Conservation (phyloP, 2,113 vertebrate species). For the Drymodes brunneopygia region DNA sequence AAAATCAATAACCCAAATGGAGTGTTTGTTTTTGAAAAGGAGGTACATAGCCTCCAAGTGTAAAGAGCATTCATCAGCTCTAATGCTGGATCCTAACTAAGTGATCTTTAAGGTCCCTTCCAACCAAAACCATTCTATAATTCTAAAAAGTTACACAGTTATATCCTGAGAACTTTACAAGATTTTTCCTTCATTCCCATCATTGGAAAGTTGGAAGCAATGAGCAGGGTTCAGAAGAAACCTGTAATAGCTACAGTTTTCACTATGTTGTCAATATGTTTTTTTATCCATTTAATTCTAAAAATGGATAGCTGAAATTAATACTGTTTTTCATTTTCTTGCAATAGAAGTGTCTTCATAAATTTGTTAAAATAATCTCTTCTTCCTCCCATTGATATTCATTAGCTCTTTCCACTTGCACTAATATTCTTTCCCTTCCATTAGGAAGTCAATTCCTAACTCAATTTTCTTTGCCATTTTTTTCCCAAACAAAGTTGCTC, state of each 20-base stretch:
- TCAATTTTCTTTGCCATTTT: neutral
- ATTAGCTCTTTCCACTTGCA: neutral
- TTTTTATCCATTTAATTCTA: neutral
- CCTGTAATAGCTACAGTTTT: neutral
- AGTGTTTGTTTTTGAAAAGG: neutral
- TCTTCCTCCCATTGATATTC: neutral
- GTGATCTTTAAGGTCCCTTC: neutral
- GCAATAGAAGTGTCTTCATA: neutral
- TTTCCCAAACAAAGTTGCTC: neutral
- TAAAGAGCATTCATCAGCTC: neutral
- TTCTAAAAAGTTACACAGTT: neutral
- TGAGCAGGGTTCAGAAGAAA: neutral
- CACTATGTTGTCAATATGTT: neutral
- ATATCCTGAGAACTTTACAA: neutral
- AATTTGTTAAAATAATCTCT: neutral
- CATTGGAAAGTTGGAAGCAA: neutral
- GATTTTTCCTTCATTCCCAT: neutral
- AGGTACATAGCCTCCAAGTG: neutral
- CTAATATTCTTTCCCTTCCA: neutral
- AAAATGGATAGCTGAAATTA: neutral
- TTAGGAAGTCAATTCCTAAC: constrained; percentile 5
- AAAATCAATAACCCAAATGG: neutral
- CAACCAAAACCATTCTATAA: neutral
- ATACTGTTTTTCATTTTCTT: neutral
- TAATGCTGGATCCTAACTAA: neutral